Evolutionary conservation across 2,888 invertebrate genomes (phyloP).

Genomic region (Dicyrtoma fusca): DNA sequence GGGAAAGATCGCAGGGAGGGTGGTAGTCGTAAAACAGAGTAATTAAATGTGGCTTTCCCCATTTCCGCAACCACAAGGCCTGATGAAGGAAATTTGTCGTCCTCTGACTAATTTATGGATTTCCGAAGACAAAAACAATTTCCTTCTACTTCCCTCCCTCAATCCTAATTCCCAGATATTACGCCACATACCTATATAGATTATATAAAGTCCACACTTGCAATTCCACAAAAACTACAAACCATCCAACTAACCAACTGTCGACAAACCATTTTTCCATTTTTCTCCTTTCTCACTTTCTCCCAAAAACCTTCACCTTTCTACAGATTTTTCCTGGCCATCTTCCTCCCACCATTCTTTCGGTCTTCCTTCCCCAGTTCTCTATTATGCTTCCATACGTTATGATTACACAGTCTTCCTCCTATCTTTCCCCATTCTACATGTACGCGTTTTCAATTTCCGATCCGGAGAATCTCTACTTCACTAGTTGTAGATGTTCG

Average conservation of each 20-base stretch:
- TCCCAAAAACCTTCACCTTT: neutral
- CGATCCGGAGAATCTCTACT: no score
- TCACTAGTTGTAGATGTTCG: no score
- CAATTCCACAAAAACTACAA: neutral
- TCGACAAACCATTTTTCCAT: conserved; percentile 1
- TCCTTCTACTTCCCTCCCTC: conserved; percentile 11
- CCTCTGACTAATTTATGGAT: conserved; percentile 46
- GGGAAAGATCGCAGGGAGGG: neutral
- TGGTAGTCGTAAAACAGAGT: conserved; percentile 40
- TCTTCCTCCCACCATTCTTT: no score
- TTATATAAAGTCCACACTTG: no score
- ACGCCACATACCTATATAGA: no score
- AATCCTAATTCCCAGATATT: neutral
- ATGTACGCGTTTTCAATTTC: no score
- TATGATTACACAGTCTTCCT: no score
- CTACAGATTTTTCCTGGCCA: no score
- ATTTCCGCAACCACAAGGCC: conserved; percentile 37
- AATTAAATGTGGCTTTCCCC: conserved; percentile 44
- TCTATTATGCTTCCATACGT: no score
- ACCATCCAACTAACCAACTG: no score
- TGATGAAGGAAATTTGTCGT: conserved; percentile 46
- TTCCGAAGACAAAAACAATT: conserved; percentile 44
- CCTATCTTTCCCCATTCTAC: no score
- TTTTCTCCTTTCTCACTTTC: neutral
- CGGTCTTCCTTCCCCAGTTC: no score